Conservation (phyloP, 2,113 vertebrate species). For the Mastomys coucha region DNA sequence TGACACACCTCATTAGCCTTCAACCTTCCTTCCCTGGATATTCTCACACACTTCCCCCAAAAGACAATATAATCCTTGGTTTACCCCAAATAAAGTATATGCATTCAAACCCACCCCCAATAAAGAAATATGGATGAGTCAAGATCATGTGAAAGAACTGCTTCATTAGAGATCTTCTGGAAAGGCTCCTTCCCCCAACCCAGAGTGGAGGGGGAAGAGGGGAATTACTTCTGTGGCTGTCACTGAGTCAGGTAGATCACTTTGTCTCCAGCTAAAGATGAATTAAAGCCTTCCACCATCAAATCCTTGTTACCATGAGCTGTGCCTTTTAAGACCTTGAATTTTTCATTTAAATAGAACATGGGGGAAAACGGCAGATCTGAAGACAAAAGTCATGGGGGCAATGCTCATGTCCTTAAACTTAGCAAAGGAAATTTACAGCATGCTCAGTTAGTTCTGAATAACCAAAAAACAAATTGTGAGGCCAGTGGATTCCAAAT, state of each 20-base stretch:
- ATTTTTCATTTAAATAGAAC: slow-evolving; percentile 59
- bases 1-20: too few relatives aligned
- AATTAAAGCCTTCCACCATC: slow-evolving; percentile 63
- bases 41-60: too few relatives aligned
- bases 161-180: too few relatives aligned
- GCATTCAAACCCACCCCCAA: too few relatives aligned
- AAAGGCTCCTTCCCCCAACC: too few relatives aligned
- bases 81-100: too few relatives aligned
- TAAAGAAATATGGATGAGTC: too few relatives aligned
- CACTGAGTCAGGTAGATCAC: slow-evolving; percentile 70
- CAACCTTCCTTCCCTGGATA: too few relatives aligned
- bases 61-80: too few relatives aligned
- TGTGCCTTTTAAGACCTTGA: slow-evolving; percentile 47
- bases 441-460: neutral
- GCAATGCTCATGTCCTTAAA: neutral
- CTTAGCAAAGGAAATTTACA: neutral
- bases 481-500: neutral
- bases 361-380: neutral
- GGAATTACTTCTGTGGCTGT: slow-evolving; percentile 46
- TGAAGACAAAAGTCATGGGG: neutral
- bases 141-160: too few relatives aligned
- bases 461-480: neutral
- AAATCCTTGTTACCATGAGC: slow-evolving; percentile 62
- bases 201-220: neutral
- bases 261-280: slow-evolving; percentile 64